These are phyloP conservation scores for Drosophila ezoana DNA, from an alignment of 2,888 invertebrate genomes.

Conservation along the genomic window DNA sequence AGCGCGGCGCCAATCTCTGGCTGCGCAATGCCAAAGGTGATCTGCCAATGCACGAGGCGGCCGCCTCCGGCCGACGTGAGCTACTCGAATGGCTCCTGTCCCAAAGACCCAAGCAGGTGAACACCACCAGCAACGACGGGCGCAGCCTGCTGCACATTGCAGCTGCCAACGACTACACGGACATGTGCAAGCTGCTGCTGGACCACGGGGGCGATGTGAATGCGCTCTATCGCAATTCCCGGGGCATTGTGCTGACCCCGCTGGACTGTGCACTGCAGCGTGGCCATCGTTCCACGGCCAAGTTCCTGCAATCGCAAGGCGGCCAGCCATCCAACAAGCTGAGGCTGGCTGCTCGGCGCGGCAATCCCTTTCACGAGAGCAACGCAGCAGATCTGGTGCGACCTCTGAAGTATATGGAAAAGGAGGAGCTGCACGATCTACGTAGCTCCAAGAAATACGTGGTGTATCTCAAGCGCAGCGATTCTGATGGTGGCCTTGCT, in stretches of 20 bases:
- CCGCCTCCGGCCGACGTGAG: constrained; percentile 95
- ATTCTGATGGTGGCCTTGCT: constrained; percentile 71
- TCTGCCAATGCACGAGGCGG: constrained; percentile 97
- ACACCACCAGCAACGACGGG: constrained; percentile 96
- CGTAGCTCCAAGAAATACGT: constrained; percentile 83
- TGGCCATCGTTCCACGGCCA: constrained; percentile 95
- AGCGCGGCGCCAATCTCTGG: constrained; percentile 95
- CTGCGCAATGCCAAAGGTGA: constrained; percentile 96
- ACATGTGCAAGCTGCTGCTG: constrained; percentile 94
- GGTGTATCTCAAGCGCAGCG: constrained; percentile 82
- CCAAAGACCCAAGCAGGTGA: constrained; percentile 93
- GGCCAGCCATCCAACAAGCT: constrained; percentile 92
- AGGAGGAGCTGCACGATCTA: constrained; percentile 82
- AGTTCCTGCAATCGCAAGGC: constrained; percentile 95
- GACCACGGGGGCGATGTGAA: constrained; percentile 95
- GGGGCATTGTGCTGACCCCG: constrained; percentile 94
- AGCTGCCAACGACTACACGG: constrained; percentile 96
- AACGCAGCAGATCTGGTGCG: constrained; percentile 80
- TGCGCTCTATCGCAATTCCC: constrained; percentile 92
- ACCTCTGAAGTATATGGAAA: constrained; percentile 83
- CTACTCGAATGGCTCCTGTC: constrained; percentile 94
- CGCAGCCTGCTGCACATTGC: constrained; percentile 97
- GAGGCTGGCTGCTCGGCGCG: constrained; percentile 80
- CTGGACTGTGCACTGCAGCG: constrained; percentile 95
- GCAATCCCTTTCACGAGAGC: constrained; percentile 83